These are phyloP conservation scores for Bombus breviceps DNA, from an alignment of 1,140 invertebrate species.

Conservation along the genomic window DNA sequence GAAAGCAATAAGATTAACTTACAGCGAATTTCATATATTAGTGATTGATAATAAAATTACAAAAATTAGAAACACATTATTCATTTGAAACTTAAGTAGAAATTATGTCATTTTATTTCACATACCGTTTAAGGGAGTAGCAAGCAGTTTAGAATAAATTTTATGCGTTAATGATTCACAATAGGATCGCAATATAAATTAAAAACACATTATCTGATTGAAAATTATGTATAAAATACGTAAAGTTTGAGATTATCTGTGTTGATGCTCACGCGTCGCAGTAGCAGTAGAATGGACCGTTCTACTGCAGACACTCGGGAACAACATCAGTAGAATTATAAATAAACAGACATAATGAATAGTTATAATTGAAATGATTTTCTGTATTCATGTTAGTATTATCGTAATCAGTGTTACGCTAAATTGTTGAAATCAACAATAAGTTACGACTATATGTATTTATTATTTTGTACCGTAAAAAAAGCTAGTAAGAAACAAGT, in stretches of 20 bases:
- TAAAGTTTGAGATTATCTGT: not conserved
- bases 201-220: not conserved
- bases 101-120: not conserved
- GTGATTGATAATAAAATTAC: not conserved
- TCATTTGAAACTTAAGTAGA: not conserved
- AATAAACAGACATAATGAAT: not conserved
- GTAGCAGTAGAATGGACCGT: not conserved
- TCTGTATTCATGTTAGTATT: not conserved
- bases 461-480: not conserved
- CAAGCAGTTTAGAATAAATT: not conserved
- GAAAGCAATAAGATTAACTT: not conserved
- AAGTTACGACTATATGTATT: not conserved
- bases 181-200: not conserved
- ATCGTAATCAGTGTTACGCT: not conserved
- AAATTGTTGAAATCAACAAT: not conserved
- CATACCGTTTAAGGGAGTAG: not conserved
- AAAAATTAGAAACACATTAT: not conserved
- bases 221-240: not conserved
- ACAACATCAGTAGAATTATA: not conserved
- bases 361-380: too few species aligned
- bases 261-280: not conserved
- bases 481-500: too few species aligned
- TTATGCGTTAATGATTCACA: not conserved
- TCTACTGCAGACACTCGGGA: not conserved
- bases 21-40: not conserved